Conservation (phyloP, 2,888 invertebrate genomes). For the Neoascia interrupta region DNA sequence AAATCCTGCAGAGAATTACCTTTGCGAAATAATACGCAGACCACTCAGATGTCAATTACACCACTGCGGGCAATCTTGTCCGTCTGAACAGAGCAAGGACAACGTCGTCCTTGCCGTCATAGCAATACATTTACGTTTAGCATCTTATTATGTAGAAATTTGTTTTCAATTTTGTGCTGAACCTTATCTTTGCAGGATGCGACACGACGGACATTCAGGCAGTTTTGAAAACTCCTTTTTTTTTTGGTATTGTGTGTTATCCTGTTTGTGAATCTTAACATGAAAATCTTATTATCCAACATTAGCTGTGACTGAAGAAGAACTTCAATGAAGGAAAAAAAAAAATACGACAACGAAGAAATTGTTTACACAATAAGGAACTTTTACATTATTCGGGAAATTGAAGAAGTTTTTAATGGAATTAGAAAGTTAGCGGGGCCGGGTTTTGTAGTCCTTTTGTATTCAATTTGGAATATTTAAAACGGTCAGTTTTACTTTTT, state of each 20-base stretch:
- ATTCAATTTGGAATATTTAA: conserved; percentile 51
- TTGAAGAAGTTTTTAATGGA: conserved; percentile 65
- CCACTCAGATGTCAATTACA: conserved; percentile 18
- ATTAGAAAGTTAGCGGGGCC: conserved; percentile 47
- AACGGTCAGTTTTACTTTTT: conserved; percentile 16
- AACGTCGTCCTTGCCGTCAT: too few relatives aligned
- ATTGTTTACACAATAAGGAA: conserved; percentile 66
- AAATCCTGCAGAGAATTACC: conserved; percentile 42
- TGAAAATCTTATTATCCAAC: conserved; percentile 63
- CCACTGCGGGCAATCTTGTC: neutral
- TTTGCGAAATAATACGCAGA: conserved; percentile 2
- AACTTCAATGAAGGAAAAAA: too few relatives aligned
- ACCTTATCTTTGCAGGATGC: conserved; percentile 56
- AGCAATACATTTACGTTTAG: conserved; percentile 39
- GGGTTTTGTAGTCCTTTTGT: conserved; percentile 31
- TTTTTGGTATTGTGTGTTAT: conserved; percentile 36
- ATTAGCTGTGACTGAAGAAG: conserved; percentile 37
- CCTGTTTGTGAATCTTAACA: conserved; percentile 64
- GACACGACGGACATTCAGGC: too few relatives aligned
- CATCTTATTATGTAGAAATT: conserved; percentile 63
- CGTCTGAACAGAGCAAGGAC: neutral
- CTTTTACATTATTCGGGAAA: conserved; percentile 60
- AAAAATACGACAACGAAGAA: conserved; percentile 30
- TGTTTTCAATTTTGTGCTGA: conserved; percentile 61
- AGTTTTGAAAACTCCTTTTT: conserved; percentile 45